These are phyloP conservation scores for Cerastis rubricosa DNA, from an alignment of 2,888 invertebrate species.

Conservation along the genomic window DNA sequence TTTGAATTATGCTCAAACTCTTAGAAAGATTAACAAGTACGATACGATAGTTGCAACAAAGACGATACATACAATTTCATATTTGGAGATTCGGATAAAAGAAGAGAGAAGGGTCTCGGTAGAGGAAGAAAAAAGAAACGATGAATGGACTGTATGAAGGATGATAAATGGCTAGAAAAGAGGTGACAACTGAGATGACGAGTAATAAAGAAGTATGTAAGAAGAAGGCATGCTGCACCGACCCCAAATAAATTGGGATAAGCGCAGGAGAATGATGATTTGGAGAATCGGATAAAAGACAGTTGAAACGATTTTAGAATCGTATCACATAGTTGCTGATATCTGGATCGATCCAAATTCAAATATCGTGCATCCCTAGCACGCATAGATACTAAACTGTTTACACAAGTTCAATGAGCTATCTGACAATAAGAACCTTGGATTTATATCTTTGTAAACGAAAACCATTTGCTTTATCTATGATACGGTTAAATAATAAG, in stretches of 20 bases:
- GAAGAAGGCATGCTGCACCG: no score
- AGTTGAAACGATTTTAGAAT: background rate
- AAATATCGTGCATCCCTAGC: background rate
- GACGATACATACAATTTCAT: background rate
- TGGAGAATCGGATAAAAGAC: background rate
- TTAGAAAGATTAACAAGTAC: background rate
- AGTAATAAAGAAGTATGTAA: no score
- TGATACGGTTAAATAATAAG: constrained; percentile 17
- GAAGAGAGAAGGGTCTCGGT: no score
- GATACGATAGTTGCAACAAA: background rate
- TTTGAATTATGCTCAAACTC: background rate
- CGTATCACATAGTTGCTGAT: background rate
- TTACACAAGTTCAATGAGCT: background rate
- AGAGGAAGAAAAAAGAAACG: no score
- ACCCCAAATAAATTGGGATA: no score
- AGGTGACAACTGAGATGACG: no score
- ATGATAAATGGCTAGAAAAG: no score
- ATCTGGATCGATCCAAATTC: background rate
- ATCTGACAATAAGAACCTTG: constrained; percentile 14
- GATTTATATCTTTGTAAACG: constrained; percentile 20
- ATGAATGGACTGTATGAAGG: no score
- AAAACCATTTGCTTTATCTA: constrained; percentile 7
- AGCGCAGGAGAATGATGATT: no score
- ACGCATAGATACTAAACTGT: background rate
- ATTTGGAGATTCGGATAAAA: no score